Evolutionary conservation across 2,797 vertebrate genomes (phyloP).

Genomic region (Coracias cyanogaster): DNA sequence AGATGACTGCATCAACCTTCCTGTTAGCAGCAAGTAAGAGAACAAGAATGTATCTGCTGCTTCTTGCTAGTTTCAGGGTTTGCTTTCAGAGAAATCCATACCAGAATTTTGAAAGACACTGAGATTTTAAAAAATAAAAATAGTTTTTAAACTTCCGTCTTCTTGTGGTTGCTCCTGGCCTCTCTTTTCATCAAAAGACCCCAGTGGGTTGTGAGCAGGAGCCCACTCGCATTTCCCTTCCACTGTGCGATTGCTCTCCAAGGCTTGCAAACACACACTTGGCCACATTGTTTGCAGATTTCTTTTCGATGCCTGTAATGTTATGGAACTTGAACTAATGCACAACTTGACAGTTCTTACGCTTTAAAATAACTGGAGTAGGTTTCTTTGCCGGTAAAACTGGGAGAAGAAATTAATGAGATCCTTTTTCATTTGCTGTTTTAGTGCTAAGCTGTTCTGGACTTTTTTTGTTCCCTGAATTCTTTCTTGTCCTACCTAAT

Average conservation of each 20-base stretch:
- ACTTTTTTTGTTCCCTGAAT: not conserved
- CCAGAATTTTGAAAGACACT: not conserved
- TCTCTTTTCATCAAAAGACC: not conserved
- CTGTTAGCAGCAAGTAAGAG: not conserved
- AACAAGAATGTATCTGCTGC: not conserved
- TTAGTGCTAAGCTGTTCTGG: not conserved
- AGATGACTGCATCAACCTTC: not conserved
- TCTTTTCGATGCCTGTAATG: conserved; percentile 37
- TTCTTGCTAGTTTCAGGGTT: not conserved
- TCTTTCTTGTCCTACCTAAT: not conserved
- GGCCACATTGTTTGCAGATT: conserved; percentile 9
- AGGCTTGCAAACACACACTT: not conserved
- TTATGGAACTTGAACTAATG: not conserved
- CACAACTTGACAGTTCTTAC: not conserved
- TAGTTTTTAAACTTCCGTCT: not conserved
- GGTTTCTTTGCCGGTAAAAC: not conserved
- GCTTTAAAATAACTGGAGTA: conserved; percentile 6
- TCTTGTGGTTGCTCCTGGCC: not conserved
- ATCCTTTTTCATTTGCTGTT: not conserved
- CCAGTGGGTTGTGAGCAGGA: not conserved
- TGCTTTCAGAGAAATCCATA: not conserved
- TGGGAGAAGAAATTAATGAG: not conserved
- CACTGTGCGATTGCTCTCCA: not conserved
- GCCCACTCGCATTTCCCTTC: not conserved
- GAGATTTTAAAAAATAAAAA: not conserved